Evolutionary conservation across 2,888 invertebrate genomes (phyloP).

Genomic region (Polydrusus cervinus): DNA sequence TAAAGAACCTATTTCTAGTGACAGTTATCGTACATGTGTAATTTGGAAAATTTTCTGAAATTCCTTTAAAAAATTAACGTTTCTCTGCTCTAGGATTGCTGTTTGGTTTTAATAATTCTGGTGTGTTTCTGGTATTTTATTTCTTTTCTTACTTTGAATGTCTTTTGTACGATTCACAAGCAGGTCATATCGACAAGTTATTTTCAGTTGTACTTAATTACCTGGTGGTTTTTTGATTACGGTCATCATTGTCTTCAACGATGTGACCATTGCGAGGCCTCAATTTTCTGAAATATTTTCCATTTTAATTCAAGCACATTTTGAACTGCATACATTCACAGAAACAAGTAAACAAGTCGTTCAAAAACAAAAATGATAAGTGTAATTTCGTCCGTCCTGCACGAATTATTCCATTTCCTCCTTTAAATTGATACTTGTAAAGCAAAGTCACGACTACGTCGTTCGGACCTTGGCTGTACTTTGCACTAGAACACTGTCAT

Average conservation of each 20-base stretch:
- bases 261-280: background rate
- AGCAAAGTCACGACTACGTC: constrained; percentile 16
- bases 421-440: constrained; percentile 21
- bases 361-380: constrained; percentile 10
- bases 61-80: too few relatives aligned
- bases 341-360: constrained; percentile 16
- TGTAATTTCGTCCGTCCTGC: constrained; percentile 25
- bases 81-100: too few relatives aligned
- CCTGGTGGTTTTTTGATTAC: background rate
- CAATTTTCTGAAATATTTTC: background rate
- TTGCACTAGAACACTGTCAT: constrained; percentile 16
- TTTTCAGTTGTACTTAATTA: background rate
- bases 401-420: constrained; percentile 25
- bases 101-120: too few relatives aligned
- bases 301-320: background rate
- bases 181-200: background rate
- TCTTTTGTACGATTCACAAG: too few relatives aligned
- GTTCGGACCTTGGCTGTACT: constrained; percentile 19
- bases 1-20: too few relatives aligned
- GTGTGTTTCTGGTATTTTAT: too few relatives aligned
- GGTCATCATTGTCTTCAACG: background rate
- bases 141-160: too few relatives aligned
- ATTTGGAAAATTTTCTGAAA: too few relatives aligned
- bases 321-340: background rate
- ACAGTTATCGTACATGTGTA: too few relatives aligned